Base-by-base conservation (phyloP, 2,888 invertebrate genomes). In the Caenorhabditis sp. region DNA sequence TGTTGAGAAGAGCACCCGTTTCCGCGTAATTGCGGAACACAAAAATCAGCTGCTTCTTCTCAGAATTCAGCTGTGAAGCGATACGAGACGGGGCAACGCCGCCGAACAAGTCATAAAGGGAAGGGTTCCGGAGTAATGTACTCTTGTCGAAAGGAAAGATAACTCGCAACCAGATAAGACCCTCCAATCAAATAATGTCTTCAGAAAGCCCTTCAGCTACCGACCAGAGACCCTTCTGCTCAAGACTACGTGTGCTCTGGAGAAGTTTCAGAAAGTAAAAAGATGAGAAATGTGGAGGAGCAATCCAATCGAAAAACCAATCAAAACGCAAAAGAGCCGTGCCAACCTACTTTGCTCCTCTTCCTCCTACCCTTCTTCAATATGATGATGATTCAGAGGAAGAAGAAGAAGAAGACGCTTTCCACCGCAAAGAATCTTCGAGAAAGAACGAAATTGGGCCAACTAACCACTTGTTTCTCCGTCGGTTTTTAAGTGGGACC, bases 301-400 rank as follows among this genome's bases (percentile, higher is more conserved):
- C 56, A 63, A 72, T 72, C 63, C 55, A 72, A 63, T 72, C 62
- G 72, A 72, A 63, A 56, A 63, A 63, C 72, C 72, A 62, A 63
- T 72, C 61, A 61, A 62, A 63, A 72, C 72, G 72, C 48, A 43
- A 58, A 41, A 48, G 30, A 35, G 24, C 13, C 32, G 32, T 45
- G 45, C 24, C 58, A 43, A 41, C 56, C 66, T 50, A 56, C 53
- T 53, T 61, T 27, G 32, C 35, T 27, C 52, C 39, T 52, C 41
- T 70, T 45, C 37, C 53, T 43, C 43, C 41, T 17, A 32, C 45
- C 41, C 56, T 43, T 59, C 45, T 46, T 50, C 53, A 61, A 59
- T 62, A 48, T 58, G 22, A 46, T 46, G 55, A 63, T 72, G 62
- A 63, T 72, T 72, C 56, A 62, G 65, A 65, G 27, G 50, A 26